Base-by-base conservation (phyloP, 2,888 invertebrate species). In the Tiphia femorata region DNA sequence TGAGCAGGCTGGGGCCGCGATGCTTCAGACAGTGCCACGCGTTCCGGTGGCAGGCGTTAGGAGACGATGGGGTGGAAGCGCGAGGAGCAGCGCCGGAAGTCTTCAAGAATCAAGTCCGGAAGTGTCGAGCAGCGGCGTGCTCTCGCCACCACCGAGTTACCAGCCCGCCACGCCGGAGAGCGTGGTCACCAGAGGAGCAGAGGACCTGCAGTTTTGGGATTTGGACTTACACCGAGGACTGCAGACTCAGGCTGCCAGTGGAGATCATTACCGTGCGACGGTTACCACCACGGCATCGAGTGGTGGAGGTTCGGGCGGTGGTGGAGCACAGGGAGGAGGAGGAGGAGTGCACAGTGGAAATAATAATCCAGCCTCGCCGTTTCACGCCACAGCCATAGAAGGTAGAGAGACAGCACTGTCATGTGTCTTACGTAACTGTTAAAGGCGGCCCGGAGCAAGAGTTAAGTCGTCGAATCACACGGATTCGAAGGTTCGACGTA, bases 151-250 rank as follows among this genome's bases (percentile, higher is more conserved):
- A 14, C 85, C 91, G 17, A 90, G 91, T 63, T 86, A 92, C 83
- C 88, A 90, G 73, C 91, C 92, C 43, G 90, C 90, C 64, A 90
- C 91, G 63, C 91, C 92, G 43, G 86, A 92, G 66, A 89, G 89
- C 66, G 92, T 92, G 1, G 64, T 47, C n/a, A 62, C 70, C 5
- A 54, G 19, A 16, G 56, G 92, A 82, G n/a, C n/a, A n/a, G 90
- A 89, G 60, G 92, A 93, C 75, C 87, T 93, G 66, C 94, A 94
- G 78, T 87, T 94, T 70, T 95, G 94, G 94, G 92, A 93, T 75
- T 80, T 89, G 77, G 89, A 89, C 77, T 80, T 88, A 49, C 88
- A 88, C 49, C 66, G 77, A 1, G 77, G 78, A 12, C 55, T 77
- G 3, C 76, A 69, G 25, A 76, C 83, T 84, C 60, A 86, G 81